Percentiles rank a stretch among this genome's conserved stretches.
Conservation (phyloP, 2,888 invertebrate species). For the Mythimna pallens region DNA sequence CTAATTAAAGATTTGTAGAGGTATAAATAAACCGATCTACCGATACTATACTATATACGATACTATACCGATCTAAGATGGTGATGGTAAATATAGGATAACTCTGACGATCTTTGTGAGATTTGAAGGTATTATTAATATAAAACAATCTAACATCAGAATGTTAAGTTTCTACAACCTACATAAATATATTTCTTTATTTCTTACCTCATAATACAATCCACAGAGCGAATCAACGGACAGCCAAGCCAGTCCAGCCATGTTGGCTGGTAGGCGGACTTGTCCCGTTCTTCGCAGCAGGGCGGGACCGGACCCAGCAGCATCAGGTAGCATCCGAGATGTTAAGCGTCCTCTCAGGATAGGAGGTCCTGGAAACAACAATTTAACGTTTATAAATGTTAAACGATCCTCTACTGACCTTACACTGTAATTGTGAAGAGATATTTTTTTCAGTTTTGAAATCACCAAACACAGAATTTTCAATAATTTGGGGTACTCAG, state of each 20-base stretch:
- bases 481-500: too few species aligned
- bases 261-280: constrained; percentile 87
- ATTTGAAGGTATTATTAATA: too few species aligned
- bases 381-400: not conserved
- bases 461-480: not conserved
- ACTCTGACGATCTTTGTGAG: too few species aligned
- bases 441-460: too few species aligned
- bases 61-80: too few species aligned
- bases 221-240: constrained; percentile 95
- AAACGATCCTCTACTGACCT: not conserved
- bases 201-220: constrained; percentile 93
- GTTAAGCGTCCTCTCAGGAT: constrained; percentile 93
- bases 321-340: constrained; percentile 93
- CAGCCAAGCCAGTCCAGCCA: constrained; percentile 95
- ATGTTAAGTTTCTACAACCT: too few species aligned
- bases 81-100: too few species aligned
- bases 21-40: too few species aligned
- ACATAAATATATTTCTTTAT: too few species aligned
- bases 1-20: too few species aligned
- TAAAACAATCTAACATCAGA: too few species aligned
- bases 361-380: constrained; percentile 78
- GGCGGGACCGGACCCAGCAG: constrained; percentile 93
- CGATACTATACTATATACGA: too few species aligned
- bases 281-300: constrained; percentile 91
- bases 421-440: not conserved